These are phyloP conservation scores for Harpalus rubripes DNA, from an alignment of 2,888 invertebrate genomes.

Conservation along the genomic window DNA sequence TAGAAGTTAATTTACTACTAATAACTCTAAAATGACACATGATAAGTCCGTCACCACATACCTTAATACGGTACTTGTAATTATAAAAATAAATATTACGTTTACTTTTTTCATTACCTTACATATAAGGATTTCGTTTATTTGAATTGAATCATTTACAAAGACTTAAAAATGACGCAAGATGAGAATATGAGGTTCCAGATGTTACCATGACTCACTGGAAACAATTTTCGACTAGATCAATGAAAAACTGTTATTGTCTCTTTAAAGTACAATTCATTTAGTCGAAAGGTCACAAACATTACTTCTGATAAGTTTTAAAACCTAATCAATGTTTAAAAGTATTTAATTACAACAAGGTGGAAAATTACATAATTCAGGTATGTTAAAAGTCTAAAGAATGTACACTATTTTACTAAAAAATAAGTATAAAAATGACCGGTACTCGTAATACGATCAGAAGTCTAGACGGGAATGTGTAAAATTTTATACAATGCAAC, in stretches of 20 bases:
- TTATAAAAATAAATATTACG: constrained; percentile 56
- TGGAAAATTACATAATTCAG: constrained; percentile 47
- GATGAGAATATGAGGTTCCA: constrained; percentile 9
- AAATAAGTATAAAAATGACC: constrained; percentile 26
- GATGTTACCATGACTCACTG: constrained; percentile 42
- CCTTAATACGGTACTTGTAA: background rate
- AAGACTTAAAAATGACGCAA: constrained; percentile 45
- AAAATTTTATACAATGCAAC: constrained; percentile 15
- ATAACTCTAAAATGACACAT: background rate
- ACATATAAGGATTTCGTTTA: constrained; percentile 46
- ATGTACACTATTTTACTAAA: background rate
- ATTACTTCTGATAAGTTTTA: constrained; percentile 18
- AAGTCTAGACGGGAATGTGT: background rate
- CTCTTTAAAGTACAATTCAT: background rate
- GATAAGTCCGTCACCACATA: too few relatives aligned
- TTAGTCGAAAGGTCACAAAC: background rate
- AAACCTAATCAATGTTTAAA: constrained; percentile 28
- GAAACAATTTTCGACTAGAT: background rate
- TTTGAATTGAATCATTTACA: constrained; percentile 41
- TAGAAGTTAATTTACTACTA: constrained; percentile 1
- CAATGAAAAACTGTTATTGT: constrained; percentile 1
- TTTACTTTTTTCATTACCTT: constrained; percentile 25
- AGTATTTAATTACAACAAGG: constrained; percentile 20
- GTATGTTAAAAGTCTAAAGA: background rate
- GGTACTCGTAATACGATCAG: constrained; percentile 23